Evolutionary conservation across 2,113 vertebrate genomes (phyloP), one percentile per base, ranked within the genome.

Genomic region (Trichomycterus rosablanca): DNA sequence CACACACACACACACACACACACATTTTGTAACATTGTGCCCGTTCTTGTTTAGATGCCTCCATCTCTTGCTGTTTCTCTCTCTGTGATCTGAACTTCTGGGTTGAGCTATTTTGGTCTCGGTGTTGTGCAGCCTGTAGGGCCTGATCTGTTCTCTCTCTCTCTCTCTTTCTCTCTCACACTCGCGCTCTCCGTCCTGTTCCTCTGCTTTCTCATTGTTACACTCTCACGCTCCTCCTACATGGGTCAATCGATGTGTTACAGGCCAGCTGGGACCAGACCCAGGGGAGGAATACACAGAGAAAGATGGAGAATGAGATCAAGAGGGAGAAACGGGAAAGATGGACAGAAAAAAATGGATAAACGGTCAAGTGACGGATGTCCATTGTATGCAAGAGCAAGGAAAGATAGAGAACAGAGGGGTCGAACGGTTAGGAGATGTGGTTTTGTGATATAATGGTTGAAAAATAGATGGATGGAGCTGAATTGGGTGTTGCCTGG

Each of bases 181-280:
- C 34, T 32, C 44, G 16, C 42, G 1, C 35, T 49, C 44, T 35
- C 45, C 44, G 20, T 34, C 59, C 26, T 32, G 20, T n/a, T 66
- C 49, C n/a, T n/a, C 20, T 10, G 44, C 40, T 39, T 8, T 19
- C 7, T 18, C 16, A n/a, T n/a, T n/a, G n/a, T 67, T 52, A 34
- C 48, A 50, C 18, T 63, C 68, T 57, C 60, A 45, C 48, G 67
- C 70, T 72, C 45, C 57, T 59, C 60, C 67, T 70, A 66, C 74
- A 20, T 64, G 70, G 12, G 77, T 74, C 78, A 80, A 85, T 85
- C 79, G 78, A 84, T 55, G 66, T 82, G 77, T 83, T 83, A 74
- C 79, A 59, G 45, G 72, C 72, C 82, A 84, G 77, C 84, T 84
- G 85, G 83, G 81, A 74, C 74, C 62, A 64, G 30, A 57, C 68